phyloP scores from a whole-genome alignment of 2,113 vertebrate species.

The Microcebus griseorufus region DNA sequence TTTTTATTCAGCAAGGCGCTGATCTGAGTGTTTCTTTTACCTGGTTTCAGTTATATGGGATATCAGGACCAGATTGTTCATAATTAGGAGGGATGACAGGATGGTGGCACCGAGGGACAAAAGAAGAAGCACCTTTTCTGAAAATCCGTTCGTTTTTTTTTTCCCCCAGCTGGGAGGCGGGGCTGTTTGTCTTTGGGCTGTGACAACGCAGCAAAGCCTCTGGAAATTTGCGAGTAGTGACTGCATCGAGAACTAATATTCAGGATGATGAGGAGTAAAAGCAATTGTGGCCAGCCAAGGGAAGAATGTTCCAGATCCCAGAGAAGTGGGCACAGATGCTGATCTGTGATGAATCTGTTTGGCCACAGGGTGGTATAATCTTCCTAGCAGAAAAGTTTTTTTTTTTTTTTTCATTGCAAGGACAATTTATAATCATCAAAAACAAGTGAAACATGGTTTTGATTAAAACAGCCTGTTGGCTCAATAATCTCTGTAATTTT shows the following conservation, averaged over 20 bases:
- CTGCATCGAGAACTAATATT: background rate
- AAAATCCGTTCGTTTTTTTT: conserved; percentile 70
- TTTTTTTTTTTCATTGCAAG: conserved; percentile 47
- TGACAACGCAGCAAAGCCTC: conserved; percentile 52
- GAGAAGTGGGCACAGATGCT: background rate
- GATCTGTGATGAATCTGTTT: conserved; percentile 68
- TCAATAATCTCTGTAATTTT: conserved; percentile 90
- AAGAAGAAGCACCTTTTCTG: conserved; percentile 69
- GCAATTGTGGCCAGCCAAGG: background rate
- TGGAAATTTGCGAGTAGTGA: conserved; percentile 66
- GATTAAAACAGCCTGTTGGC: conserved; percentile 90
- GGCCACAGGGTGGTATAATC: conserved; percentile 85
- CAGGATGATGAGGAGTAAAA: background rate
- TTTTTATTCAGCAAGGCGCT: conserved; percentile 66
- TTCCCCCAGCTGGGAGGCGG: conserved; percentile 29
- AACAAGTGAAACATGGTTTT: conserved; percentile 90
- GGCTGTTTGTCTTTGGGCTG: conserved; percentile 57
- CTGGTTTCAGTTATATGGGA: conserved; percentile 70
- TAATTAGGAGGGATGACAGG: conserved; percentile 63
- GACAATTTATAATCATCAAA: conserved; percentile 86
- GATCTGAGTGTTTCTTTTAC: conserved; percentile 59
- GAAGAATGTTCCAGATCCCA: conserved; percentile 3
- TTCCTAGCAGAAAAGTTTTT: conserved; percentile 77
- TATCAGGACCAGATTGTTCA: conserved; percentile 70
- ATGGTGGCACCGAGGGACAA: conserved; percentile 66